These are phyloP conservation scores for Gonioctena quinquepunctata DNA, from an alignment of 1,140 invertebrate species.

Conservation along the genomic window DNA sequence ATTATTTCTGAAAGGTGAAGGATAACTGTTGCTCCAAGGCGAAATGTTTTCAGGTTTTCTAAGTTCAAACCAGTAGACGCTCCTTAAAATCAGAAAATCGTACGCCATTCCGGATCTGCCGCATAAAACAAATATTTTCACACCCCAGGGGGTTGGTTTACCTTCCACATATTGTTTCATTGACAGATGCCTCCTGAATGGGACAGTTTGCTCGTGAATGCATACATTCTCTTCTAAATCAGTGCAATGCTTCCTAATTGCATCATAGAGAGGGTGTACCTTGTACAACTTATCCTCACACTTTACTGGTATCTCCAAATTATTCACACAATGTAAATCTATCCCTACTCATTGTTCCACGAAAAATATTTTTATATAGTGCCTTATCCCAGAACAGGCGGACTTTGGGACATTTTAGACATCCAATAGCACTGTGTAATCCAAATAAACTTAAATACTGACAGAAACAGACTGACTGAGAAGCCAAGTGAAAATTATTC, in stretches of 20 bases:
- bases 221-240: slow-evolving; percentile 37
- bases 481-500: no score
- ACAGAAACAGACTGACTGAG: no score
- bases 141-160: slow-evolving; percentile 29
- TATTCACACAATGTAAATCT: slow-evolving; percentile 8
- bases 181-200: slow-evolving; percentile 46
- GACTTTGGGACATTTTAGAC: slow-evolving; percentile 3
- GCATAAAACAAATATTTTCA: slow-evolving; percentile 29
- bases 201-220: slow-evolving; percentile 46
- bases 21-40: slow-evolving; percentile 20
- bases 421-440: slow-evolving; percentile 1
- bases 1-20: slow-evolving; percentile 44
- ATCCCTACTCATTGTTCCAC: background rate
- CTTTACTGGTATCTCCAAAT: slow-evolving; percentile 1
- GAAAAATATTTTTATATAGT: background rate
- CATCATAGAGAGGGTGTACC: slow-evolving; percentile 41
- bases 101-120: slow-evolving; percentile 23
- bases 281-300: slow-evolving; percentile 35
- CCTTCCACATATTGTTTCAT: slow-evolving; percentile 33
- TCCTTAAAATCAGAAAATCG: slow-evolving; percentile 31
- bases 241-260: slow-evolving; percentile 32
- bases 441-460: slow-evolving; percentile 2
- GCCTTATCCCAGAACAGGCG: slow-evolving; percentile 1
- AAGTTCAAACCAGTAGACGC: slow-evolving; percentile 19
- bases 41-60: slow-evolving; percentile 8